Conservation (phyloP, 2,888 invertebrate genomes). For the Plagiodera versicolora region DNA sequence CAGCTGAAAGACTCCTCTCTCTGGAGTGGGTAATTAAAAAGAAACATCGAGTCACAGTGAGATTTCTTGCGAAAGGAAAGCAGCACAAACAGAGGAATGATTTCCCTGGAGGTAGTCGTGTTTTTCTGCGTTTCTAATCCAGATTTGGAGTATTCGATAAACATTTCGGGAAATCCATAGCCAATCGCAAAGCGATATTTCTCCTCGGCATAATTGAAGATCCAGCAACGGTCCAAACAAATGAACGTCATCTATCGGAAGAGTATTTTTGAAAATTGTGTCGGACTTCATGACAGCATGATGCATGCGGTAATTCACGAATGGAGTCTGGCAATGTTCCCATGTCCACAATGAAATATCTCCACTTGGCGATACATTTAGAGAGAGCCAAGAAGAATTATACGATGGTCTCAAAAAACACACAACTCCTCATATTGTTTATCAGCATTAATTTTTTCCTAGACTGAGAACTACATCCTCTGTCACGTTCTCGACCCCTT, state of each 20-base stretch:
- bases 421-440: background rate
- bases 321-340: slow-evolving; percentile 7
- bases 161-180: background rate
- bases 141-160: background rate
- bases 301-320: slow-evolving; percentile 22
- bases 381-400: background rate
- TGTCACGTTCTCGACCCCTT: background rate
- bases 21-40: slow-evolving; percentile 5
- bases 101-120: slow-evolving; percentile 3
- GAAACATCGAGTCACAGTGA: slow-evolving; percentile 1
- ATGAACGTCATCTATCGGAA: background rate
- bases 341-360: slow-evolving; percentile 8
- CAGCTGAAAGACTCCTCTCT: slow-evolving; percentile 7
- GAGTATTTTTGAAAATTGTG: background rate
- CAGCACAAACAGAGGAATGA: slow-evolving; percentile 10
- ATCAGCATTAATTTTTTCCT: slow-evolving; percentile 8
- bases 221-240: too few relatives aligned
- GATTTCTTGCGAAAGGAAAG: slow-evolving; percentile 2
- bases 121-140: background rate
- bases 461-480: slow-evolving; percentile 1
- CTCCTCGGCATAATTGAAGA: too few relatives aligned
- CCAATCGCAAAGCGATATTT: background rate
- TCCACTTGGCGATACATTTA: slow-evolving; percentile 2
- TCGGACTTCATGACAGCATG: slow-evolving; percentile 17
- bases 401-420: background rate